These are phyloP conservation scores for Coregonus suidteri DNA, from an alignment of 2,797 vertebrate genomes.

Conservation along the genomic window DNA sequence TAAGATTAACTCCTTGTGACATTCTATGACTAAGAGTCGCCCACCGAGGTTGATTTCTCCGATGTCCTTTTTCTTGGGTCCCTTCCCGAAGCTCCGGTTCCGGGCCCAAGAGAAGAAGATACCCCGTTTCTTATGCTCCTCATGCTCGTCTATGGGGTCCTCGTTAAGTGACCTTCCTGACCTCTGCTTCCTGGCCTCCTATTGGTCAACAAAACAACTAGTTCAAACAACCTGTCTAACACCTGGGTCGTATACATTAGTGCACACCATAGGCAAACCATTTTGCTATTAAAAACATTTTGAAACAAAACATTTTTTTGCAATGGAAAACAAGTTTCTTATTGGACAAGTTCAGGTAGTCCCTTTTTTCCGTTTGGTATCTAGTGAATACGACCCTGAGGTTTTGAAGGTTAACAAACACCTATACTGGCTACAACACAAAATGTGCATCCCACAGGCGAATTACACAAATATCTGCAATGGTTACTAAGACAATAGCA, in stretches of 20 bases:
- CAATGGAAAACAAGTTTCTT: too few relatives aligned
- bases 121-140: slow-evolving; percentile 82
- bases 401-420: too few relatives aligned
- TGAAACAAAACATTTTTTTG: not conserved
- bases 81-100: slow-evolving; percentile 92
- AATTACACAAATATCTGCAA: not conserved
- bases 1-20: too few relatives aligned
- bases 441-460: too few relatives aligned
- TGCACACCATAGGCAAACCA: too few relatives aligned
- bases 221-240: slow-evolving; percentile 1
- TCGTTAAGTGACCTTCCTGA: slow-evolving; percentile 88
- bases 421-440: too few relatives aligned
- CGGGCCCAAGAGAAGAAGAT: slow-evolving; percentile 94
- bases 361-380: too few relatives aligned
- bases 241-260: too few relatives aligned
- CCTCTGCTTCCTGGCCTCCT: slow-evolving; percentile 86
- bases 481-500: not conserved
- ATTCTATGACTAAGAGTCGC: slow-evolving; percentile 27
- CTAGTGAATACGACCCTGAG: too few relatives aligned
- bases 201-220: slow-evolving; percentile 20
- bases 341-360: too few relatives aligned
- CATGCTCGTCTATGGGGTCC: slow-evolving; percentile 83
- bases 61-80: slow-evolving; percentile 93
- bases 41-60: slow-evolving; percentile 84
- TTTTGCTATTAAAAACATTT: not conserved